Base-by-base conservation (phyloP, 2,888 invertebrate species). In the Cerastis leucographa region DNA sequence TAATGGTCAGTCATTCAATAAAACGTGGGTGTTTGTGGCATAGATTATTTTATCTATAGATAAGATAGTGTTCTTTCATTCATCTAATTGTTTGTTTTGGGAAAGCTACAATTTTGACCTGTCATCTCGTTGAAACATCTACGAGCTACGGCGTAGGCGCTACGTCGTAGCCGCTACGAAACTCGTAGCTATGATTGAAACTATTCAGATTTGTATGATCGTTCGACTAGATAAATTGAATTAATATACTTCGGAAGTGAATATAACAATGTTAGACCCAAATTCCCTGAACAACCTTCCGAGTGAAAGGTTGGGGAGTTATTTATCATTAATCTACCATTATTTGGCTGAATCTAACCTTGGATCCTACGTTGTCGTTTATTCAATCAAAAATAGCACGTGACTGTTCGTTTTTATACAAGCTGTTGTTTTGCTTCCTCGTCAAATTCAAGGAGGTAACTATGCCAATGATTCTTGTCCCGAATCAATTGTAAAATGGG, bases 241-340 rank as follows among this genome's bases (percentile, higher is more conserved):
- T 65, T 25, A 19, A 29, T 42, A 17, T 64, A 51, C 9, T 61
- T 54, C n/a, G 46, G 44, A 78, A 73, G 51, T 42, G 35, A 46
- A 29, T 46, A 51, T 40, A 51, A 80, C 35, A 80, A 64, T 64
- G 46, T n/a, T 29, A 35, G 40, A 61, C 35, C 44, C 29, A 40
- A 68, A 75, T 76, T 69, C 54, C 22, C 42, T 25, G 35, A 56
- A 14, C 17, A 14, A 56, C 69, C 66, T 74, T 61, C 14, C 17
- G 14, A 56, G 49, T 49, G 42, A 51, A 78, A 66, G 65, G 73
- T 35, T 42, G 14, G 49, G 70, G 61, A 62, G 54, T 49, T 19
- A 73, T 70, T 61, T 70, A 84, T 81, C 59, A 74, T 77, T 83
- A 61, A 73, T 56, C 61, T 73, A 84, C 84, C 68, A 73, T 71